Conservation (phyloP, 2,113 vertebrate species). For the Takifugu bimaculatus region DNA sequence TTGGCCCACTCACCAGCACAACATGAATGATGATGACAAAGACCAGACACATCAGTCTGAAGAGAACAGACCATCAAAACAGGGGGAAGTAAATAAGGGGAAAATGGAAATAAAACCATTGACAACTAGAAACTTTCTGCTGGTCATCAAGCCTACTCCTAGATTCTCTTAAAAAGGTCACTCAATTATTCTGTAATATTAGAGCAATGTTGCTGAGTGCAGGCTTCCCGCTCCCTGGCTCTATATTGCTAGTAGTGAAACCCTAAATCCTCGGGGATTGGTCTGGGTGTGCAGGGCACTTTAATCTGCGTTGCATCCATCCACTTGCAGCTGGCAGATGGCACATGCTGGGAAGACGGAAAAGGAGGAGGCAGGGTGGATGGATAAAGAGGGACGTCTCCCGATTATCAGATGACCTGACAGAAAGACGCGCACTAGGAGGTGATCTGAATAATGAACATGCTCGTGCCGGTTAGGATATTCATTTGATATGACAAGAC, state of each 20-base stretch:
- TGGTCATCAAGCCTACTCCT: background rate
- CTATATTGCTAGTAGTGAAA: slow-evolving; percentile 32
- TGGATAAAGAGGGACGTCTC: slow-evolving; percentile 31
- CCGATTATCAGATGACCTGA: slow-evolving; percentile 36
- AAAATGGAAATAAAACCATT: no score
- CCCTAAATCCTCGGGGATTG: slow-evolving; percentile 49
- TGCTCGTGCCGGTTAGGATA: slow-evolving; percentile 24
- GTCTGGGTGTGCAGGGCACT: slow-evolving; percentile 36
- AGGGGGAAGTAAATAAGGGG: no score
- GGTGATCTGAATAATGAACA: slow-evolving; percentile 52
- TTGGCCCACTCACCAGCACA: no score
- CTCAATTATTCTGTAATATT: background rate
- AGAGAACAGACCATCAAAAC: no score
- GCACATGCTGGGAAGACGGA: slow-evolving; percentile 14
- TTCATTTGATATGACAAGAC: slow-evolving; percentile 36
- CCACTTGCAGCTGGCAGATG: slow-evolving; percentile 61
- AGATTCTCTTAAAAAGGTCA: background rate
- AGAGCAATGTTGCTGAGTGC: background rate
- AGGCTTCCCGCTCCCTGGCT: background rate
- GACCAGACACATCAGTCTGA: no score
- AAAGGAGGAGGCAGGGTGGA: slow-evolving; percentile 7
- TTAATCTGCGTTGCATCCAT: slow-evolving; percentile 53
- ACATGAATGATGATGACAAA: no score
- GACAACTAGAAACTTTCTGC: background rate
- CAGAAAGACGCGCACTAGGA: slow-evolving; percentile 27